Evolutionary conservation across 1,140 invertebrate species (phyloP), one percentile per base, ranked within the genome.

Genomic region (Periplaneta americana): DNA sequence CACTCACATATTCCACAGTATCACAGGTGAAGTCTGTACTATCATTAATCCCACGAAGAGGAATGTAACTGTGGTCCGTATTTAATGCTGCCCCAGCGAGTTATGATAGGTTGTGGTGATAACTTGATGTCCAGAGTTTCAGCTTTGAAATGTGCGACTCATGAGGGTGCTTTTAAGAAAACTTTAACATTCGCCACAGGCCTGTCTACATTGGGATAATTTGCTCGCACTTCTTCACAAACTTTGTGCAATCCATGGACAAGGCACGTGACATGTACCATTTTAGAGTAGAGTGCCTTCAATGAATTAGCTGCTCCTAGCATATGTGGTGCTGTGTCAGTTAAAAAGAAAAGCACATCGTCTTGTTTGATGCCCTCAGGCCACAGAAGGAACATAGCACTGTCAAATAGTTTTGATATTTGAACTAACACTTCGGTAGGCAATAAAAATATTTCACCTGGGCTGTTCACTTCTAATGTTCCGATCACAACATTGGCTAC

Each of bases 121-220:
- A 82, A 66, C 37, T 28, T 2, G 18, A 83, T 1, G 10, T 80
- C 80, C 22, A 83, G 83, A 66, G 28, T 33, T 36, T 18, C 78
- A 32, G 79, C 78, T 77, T 81, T 39, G 35, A 81, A 83, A 35
- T 78, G 74, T 8, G 31, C n/a, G 66, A 81, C 80, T 74, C 83
- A 31, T 39, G 35, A 37, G 18, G 84, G 84, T 15, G 80, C 32
- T 81, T 84, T 84, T 22, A 66, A 31, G 77, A 84, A 84, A 11
- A 80, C 34, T 22, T 80, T 35, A 57, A 57, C 11, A 57, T 57
- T 57, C 39, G 39, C 22, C 22, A 57, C 22, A 57, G 22, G 39
- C 11, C 39, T 57, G 11, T 57, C 39, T 57, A 57, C 22, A 57
- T 11, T 57, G 39, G 39, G 39, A 22, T 57, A 15, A 57, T 15